Conservation (phyloP, 2,797 vertebrate genomes). For the Numenius phaeopus region DNA sequence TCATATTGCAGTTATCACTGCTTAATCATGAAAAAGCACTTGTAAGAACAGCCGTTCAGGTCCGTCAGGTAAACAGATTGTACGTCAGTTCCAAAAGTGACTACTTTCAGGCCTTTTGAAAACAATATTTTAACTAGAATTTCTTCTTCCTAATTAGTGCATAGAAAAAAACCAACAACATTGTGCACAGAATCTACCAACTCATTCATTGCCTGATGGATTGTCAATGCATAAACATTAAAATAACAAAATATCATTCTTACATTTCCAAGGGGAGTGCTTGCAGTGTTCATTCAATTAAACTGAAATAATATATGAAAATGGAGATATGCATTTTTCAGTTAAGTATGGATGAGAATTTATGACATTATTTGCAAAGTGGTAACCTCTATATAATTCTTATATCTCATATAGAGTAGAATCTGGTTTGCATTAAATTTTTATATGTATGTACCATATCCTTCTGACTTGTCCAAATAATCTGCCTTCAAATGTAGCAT, state of each 20-base stretch:
- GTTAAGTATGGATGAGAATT: not conserved
- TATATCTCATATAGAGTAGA: not conserved
- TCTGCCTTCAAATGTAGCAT: not conserved
- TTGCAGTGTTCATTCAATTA: not conserved
- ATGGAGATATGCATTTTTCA: not conserved
- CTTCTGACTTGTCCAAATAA: not conserved
- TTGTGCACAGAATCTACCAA: not conserved
- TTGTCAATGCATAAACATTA: not conserved
- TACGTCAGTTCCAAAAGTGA: not conserved
- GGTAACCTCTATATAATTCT: not conserved
- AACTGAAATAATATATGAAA: not conserved
- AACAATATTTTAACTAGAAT: not conserved
- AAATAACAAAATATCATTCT: not conserved
- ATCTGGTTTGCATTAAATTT: not conserved
- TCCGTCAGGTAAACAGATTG: not conserved
- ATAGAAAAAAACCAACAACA: not conserved
- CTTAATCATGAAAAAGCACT: not conserved
- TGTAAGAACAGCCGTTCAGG: not conserved
- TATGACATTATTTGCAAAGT: not conserved
- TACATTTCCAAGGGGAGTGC: not conserved
- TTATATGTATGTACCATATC: not conserved
- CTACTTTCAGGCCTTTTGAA: not conserved
- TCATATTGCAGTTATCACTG: not conserved
- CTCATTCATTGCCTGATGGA: not conserved
- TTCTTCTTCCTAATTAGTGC: not conserved